Conservation (phyloP, 1,140 invertebrate species). For the Conopomorpha cramerella region DNA sequence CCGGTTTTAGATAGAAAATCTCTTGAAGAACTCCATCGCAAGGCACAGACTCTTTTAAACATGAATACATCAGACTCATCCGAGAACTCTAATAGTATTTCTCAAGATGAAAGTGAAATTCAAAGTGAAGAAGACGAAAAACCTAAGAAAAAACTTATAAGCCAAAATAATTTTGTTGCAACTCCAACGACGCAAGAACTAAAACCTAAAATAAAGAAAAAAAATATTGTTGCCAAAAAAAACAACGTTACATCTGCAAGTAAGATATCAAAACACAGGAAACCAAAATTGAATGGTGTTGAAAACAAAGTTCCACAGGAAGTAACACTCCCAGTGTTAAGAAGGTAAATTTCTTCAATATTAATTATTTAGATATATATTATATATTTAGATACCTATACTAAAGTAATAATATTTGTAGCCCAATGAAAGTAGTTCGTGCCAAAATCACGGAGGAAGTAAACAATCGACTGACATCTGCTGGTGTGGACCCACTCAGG, state of each 20-base stretch:
- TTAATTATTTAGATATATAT: too few species aligned
- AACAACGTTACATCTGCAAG: too few species aligned
- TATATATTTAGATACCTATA: too few species aligned
- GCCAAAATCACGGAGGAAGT: slow-evolving; percentile 50
- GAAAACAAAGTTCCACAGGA: too few species aligned
- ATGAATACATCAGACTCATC: slow-evolving; percentile 8
- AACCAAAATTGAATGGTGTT: too few species aligned
- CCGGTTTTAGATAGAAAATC: slow-evolving; percentile 18
- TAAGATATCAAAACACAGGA: not conserved
- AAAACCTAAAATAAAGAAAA: not conserved
- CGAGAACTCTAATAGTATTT: slow-evolving; percentile 3
- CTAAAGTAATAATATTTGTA: slow-evolving; percentile 11
- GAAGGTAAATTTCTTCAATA: too few species aligned
- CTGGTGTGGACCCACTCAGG: slow-evolving; percentile 64
- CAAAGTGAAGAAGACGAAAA: slow-evolving; percentile 6
- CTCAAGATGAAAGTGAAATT: slow-evolving; percentile 3
- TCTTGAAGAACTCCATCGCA: slow-evolving; percentile 34
- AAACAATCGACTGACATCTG: slow-evolving; percentile 50
- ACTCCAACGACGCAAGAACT: not conserved
- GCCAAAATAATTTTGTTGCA: not conserved
- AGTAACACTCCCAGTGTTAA: too few species aligned
- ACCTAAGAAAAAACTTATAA: slow-evolving; percentile 3
- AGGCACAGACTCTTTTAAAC: slow-evolving; percentile 40
- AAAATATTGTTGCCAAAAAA: not conserved
- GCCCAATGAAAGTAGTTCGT: slow-evolving; percentile 36